A percentile compares a stretch with the other conserved stretches of the same genome.
These are phyloP conservation scores for Ceyx margarethae DNA, from an alignment of 2,113 vertebrate species.

Conservation along the genomic window DNA sequence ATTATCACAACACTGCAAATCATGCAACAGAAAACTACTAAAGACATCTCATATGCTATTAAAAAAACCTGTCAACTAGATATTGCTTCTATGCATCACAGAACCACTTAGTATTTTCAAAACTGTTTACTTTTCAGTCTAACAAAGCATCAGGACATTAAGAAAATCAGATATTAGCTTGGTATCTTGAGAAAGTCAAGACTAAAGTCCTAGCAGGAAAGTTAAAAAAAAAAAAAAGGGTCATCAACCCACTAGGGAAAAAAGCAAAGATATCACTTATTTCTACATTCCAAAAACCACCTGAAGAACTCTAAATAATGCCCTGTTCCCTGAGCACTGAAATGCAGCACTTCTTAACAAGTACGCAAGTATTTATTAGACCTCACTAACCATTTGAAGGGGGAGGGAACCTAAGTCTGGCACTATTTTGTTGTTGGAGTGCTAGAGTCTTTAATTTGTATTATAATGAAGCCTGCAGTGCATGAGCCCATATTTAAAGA, in stretches of 20 bases:
- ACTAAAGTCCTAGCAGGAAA: not conserved
- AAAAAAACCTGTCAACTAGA: not conserved
- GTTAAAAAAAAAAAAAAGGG: not conserved
- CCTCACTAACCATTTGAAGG: not conserved
- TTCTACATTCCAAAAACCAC: not conserved
- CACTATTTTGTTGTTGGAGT: not conserved
- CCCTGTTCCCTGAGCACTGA: not conserved
- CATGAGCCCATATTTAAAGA: not conserved
- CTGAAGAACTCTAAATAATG: not conserved
- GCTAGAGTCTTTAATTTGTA: constrained; percentile 4
- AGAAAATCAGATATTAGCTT: not conserved
- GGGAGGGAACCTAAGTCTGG: not conserved
- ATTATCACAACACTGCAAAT: constrained; percentile 3
- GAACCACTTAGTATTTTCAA: not conserved
- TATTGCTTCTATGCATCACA: not conserved
- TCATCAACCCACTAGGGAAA: not conserved
- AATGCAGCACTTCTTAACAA: not conserved
- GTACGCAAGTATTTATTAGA: not conserved
- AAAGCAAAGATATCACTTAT: not conserved
- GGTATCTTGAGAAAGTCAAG: not conserved
- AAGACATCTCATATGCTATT: not conserved
- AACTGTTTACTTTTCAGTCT: not conserved
- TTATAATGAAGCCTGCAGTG: not conserved
- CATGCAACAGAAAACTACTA: not conserved
- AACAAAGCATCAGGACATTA: not conserved